Percentiles rank a stretch among this genome's conserved stretches.
phyloP scores from a whole-genome alignment of 1,140 invertebrate species.

The Gryllus bimaculatus region DNA sequence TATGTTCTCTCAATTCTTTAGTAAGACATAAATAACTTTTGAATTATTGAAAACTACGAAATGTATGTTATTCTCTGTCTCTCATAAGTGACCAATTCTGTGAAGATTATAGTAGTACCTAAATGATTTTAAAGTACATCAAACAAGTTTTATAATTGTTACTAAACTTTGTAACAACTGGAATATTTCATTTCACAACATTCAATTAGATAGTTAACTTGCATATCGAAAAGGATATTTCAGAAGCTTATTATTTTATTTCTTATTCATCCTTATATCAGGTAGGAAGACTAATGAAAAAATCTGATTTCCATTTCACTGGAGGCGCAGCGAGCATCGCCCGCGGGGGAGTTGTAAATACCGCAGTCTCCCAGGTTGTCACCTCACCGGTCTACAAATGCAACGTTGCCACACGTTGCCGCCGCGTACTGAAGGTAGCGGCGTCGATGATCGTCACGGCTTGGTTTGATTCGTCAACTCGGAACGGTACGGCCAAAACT shows the following conservation, averaged over 20 bases:
- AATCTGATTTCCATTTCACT: conserved; percentile 10
- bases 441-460: conserved; percentile 16
- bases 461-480: conserved; percentile 15
- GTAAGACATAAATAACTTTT: no score
- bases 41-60: no score
- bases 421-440: conserved; percentile 7
- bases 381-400: conserved; percentile 10
- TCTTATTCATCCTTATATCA: neutral
- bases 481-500: conserved; percentile 14
- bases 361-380: conserved; percentile 19
- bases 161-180: no score
- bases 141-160: no score
- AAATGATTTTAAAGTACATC: no score
- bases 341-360: conserved; percentile 20
- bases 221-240: no score
- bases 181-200: no score
- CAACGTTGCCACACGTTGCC: conserved; percentile 12
- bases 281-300: neutral
- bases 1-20: no score
- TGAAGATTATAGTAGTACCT: no score
- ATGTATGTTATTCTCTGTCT: no score
- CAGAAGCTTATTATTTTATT: neutral
- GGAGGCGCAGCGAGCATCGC: conserved; percentile 10
- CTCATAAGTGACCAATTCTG: no score
- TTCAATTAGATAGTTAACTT: no score